Evolutionary conservation across 2,113 vertebrate genomes (phyloP).

Genomic region (Scomber colias): DNA sequence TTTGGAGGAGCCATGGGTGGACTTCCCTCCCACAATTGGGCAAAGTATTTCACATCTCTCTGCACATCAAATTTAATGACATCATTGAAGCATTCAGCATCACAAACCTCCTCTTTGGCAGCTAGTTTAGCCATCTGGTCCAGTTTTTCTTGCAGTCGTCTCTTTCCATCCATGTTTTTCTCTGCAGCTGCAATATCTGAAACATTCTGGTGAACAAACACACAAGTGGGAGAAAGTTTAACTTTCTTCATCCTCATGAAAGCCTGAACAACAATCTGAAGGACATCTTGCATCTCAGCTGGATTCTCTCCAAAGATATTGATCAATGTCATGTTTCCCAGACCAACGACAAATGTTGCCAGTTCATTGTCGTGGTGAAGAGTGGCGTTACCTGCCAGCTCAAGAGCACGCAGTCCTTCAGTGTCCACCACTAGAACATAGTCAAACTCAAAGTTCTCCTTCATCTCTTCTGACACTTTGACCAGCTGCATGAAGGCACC

Average conservation of each 20-base stretch:
- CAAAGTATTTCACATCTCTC: conserved; percentile 10
- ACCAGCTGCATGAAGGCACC: conserved; percentile 35
- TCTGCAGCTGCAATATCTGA: conserved; percentile 54
- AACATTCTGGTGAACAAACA: conserved; percentile 69
- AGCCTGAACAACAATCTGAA: conserved; percentile 25
- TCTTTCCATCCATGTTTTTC: conserved; percentile 60
- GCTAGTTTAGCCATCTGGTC: conserved; percentile 56
- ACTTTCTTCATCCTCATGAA: conserved; percentile 70
- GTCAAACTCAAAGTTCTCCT: conserved; percentile 18
- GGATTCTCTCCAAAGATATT: conserved; percentile 68
- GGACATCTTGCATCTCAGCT: conserved; percentile 67
- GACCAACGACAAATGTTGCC: conserved; percentile 66
- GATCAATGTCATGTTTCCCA: conserved; percentile 67
- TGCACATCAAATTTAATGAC: conserved; percentile 54
- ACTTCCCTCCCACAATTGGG: conserved; percentile 62
- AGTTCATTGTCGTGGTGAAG: conserved; percentile 32
- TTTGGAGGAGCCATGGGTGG: conserved; percentile 73
- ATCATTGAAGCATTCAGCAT: conserved; percentile 50
- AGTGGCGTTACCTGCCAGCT: conserved; percentile 11
- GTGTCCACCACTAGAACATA: conserved; percentile 60
- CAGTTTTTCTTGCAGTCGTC: conserved; percentile 59
- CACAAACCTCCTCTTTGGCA: conserved; percentile 50
- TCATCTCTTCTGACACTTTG: conserved; percentile 57
- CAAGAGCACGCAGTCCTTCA: conserved; percentile 62
- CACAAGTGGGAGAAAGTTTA: conserved; percentile 57